Evolutionary conservation across 2,113 vertebrate genomes (phyloP).

Genomic region (Planiliza haematocheilus): DNA sequence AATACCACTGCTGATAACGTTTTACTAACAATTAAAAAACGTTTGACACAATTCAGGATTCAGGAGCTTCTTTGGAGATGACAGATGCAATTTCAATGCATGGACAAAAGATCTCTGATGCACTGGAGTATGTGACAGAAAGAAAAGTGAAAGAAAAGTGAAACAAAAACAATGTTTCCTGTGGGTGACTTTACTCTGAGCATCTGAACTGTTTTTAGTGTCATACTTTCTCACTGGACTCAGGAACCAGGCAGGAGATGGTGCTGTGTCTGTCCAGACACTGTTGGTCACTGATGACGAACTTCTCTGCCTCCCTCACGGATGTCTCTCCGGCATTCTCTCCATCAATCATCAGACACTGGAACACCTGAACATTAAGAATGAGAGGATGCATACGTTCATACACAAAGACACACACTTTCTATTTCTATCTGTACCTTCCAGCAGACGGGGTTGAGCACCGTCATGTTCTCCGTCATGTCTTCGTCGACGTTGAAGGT

Average conservation of each 20-base stretch:
- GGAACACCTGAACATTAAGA: constrained; percentile 87
- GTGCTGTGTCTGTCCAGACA: constrained; percentile 89
- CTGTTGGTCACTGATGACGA: constrained; percentile 87
- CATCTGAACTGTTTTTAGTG: no score
- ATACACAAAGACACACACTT: rapidly evolving
- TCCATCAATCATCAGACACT: constrained; percentile 93
- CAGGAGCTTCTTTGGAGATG: no score
- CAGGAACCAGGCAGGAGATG: constrained; percentile 90
- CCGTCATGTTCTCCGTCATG: constrained; percentile 86
- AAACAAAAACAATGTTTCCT: no score
- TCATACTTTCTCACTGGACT: constrained; percentile 95
- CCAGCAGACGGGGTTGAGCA: constrained; percentile 92
- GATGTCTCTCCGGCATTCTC: constrained; percentile 90
- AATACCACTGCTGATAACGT: no score
- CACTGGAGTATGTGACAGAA: no score
- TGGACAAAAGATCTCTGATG: no score
- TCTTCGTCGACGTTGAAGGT: constrained; percentile 92
- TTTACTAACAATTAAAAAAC: no score
- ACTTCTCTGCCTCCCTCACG: constrained; percentile 89
- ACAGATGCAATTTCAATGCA: no score
- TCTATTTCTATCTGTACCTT: constrained; percentile 82
- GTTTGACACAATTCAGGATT: no score
- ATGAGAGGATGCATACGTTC: not conserved
- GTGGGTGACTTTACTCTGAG: no score
- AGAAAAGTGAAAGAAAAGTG: no score